Evolutionary conservation across 2,888 invertebrate genomes (phyloP).

Genomic region (Anorthoa munda): DNA sequence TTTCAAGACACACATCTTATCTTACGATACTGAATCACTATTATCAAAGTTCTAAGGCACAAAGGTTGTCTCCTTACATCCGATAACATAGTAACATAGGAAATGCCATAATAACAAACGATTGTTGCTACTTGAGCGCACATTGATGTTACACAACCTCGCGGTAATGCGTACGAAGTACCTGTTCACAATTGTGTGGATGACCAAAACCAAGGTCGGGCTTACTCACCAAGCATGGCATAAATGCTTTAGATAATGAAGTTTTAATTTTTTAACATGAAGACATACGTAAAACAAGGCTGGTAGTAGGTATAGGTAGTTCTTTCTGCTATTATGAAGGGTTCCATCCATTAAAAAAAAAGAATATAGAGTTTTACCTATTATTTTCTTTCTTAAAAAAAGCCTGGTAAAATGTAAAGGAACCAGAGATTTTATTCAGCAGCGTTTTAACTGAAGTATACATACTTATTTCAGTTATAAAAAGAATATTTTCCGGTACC

Average conservation of each 20-base stretch:
- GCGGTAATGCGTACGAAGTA: slow-evolving; percentile 54
- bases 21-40: slow-evolving; percentile 12
- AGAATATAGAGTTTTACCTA: not conserved
- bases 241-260: slow-evolving; percentile 28
- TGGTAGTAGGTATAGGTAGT: not conserved
- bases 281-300: not conserved
- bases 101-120: slow-evolving; percentile 46
- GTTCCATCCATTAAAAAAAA: not conserved
- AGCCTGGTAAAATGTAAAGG: not conserved
- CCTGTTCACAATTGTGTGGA: slow-evolving; percentile 61
- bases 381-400: not conserved
- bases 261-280: slow-evolving; percentile 25
- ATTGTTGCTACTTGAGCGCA: slow-evolving; percentile 59
- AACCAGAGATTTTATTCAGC: not conserved
- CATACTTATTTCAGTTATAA: not conserved
- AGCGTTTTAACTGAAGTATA: no score
- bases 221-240: slow-evolving; percentile 55
- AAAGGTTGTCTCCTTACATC: slow-evolving; percentile 14
- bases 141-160: slow-evolving; percentile 60
- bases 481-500: not conserved
- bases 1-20: not conserved
- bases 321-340: not conserved
- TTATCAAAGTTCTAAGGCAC: slow-evolving; percentile 9
- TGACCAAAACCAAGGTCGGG: slow-evolving; percentile 68
- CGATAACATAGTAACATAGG: slow-evolving; percentile 27